Evolutionary conservation across 2,113 vertebrate genomes (phyloP), one percentile per base, ranked within the genome.

Genomic region (Thamnaconus septentrionalis): DNA sequence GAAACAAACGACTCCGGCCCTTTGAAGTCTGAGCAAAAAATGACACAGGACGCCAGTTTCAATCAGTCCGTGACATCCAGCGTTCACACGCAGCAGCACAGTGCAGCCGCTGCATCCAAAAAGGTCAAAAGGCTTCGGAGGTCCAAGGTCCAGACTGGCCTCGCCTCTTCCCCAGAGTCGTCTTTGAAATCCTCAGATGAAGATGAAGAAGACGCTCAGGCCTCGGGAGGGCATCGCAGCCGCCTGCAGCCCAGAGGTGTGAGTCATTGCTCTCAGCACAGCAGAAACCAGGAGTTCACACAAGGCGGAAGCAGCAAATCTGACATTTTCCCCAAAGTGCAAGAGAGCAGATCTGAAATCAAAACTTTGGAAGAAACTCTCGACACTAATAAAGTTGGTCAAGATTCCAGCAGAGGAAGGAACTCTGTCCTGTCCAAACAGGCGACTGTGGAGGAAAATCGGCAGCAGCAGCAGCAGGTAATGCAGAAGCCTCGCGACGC

Each of bases 161-260:
- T 68, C n/a, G 12, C 64, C 56, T 85, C 78, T 67, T 89, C 85
- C 7, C 86, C 89, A 41, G 89, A 92, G n/a, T 91, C 87, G 8
- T 85, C 84, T 40, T 41, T 75, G 2, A 87, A 88, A 57, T 87
- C 87, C 53, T 91, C 91, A 7, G 84, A 88, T 11, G 87, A 84
- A 3, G 84, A 89, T 31, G 86, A 88, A 8, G 85, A 89, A 8
- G 82, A 87, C 12, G 66, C 18, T 31, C 18, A 71, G 41, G 57
- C 40, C 8, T 10, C 56, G 4, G 70, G 72, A 63, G 61, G 45
- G 42, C 63, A 60, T 69, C 69, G 60, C 47, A 75, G 39, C 56
- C 60, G 66, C 12, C 68, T 65, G 8, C 41, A 60, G 1, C 67
- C 60, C n/a, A 65, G 73, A 71, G 71, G 50, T 48, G 48, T 65